Base-by-base conservation (phyloP, 2,888 invertebrate genomes). In the Eustalomyia histrio region DNA sequence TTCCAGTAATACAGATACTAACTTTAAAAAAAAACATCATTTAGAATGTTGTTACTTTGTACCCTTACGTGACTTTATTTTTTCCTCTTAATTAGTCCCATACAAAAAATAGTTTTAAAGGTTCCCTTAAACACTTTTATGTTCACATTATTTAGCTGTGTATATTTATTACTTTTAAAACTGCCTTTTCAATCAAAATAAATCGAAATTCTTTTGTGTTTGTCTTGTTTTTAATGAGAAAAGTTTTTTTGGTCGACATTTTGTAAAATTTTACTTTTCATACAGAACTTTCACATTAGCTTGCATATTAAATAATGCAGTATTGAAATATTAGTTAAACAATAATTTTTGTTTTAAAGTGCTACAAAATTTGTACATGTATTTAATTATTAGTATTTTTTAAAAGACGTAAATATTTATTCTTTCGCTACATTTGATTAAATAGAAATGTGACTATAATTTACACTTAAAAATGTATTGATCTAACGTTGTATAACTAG, bases 221-320 rank as follows among this genome's bases (percentile, higher is more conserved):
- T 17, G 24, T 9, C 14, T 58, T 67, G 55, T 33, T 47, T 57
- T 60, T 60, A 69, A 69, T 60, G 33, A 69, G 58, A 69, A 69
- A 69, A 69, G 69, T 69, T 69, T 21, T 69, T 69, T 33, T 35
- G 50, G 69, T 16, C 33, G 60, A 5, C 35, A 52, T 35, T 53
- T 58, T 55, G 1, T 18, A 7, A 24, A 14, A 4, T 21, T 12
- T 68, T 17, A 3, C 12, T 21, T 21, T 21, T 21, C 4, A 21
- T 21, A 21, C 4, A 21, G 4, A 35, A 35, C 1, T 35, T 35
- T 8, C 2, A 35, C 7, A 5, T 35, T 35, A 35, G 35, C 10
- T 35, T 8, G 4, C 5, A 8, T 35, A 35, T 35, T 35, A 9
- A 35, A 35, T 35, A 5, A 35, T 9, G 35, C 21, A 21, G 21